A percentile compares a stretch with the other conserved stretches of the same genome.
Evolutionary conservation across 2,888 invertebrate genomes (phyloP).

Genomic region (Chouioia cunea): DNA sequence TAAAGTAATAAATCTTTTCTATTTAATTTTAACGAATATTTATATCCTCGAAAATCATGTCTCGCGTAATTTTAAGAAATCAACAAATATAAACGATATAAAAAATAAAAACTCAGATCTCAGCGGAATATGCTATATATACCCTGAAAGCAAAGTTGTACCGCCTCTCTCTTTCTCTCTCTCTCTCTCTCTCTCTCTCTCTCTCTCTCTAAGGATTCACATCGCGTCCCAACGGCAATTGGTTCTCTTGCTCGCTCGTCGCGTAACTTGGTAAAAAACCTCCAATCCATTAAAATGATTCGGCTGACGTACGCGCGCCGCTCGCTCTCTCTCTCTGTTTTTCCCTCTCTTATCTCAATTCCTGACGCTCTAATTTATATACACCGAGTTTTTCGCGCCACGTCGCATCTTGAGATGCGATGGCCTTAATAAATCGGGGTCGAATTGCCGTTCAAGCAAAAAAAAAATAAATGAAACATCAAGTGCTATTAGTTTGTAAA

Average conservation of each 20-base stretch:
- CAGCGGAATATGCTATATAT: no score
- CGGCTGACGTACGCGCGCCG: constrained; percentile 22
- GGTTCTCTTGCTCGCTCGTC: constrained; percentile 10
- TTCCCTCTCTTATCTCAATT: constrained; percentile 31
- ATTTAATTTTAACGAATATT: no score
- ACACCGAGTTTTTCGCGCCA: constrained; percentile 27
- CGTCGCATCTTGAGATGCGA: not conserved
- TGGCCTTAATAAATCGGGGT: constrained; percentile 12
- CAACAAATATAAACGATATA: no score
- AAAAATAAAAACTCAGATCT: no score
- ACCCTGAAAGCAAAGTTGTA: no score
- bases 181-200: not conserved
- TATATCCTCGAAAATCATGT: no score
- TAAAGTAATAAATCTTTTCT: no score
- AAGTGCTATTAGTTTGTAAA: no score
- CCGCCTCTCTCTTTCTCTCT: constrained; percentile 9
- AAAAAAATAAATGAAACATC: no score
- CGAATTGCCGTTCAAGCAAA: not conserved
- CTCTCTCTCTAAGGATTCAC: not conserved
- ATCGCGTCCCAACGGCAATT: constrained; percentile 20
- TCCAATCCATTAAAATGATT: constrained; percentile 39
- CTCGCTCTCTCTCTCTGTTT: constrained; percentile 20
- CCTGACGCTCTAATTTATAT: constrained; percentile 32
- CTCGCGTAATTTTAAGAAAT: no score
- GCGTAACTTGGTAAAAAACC: not conserved